Evolutionary conservation across 1,140 invertebrate genomes (phyloP), one percentile per base, ranked within the genome.

Genomic region (Patella vulgata): DNA sequence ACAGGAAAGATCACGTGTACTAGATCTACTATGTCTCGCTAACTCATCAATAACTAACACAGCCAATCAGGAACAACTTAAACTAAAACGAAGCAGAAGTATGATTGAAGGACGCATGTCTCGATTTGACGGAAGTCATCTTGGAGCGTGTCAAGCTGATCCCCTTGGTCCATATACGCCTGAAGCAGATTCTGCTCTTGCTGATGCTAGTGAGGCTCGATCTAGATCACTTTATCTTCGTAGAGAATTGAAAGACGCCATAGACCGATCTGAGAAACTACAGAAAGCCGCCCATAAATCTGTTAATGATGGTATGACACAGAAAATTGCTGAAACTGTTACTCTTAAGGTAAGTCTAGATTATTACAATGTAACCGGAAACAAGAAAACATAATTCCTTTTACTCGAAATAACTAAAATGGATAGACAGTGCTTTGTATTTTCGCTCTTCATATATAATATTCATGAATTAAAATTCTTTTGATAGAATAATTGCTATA

Each of bases 161-260:
- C 77, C 76, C 4, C 65, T 83, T 3, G 82, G 81, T 4, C 68
- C 83, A 6, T 83, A 75, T 68, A 85, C 82, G 9, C 80, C 81
- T 2, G 81, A 84, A 54, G 71, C 68, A 23, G 82, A 84, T 9
- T 57, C 68, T 30, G 71, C 79, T 21, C 60, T 84, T 2, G 62
- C 67, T 9, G 81, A 83, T 50, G 82, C 81, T 0, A 59, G 70
- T 1, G 73, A 79, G 39, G 78, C 79, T 0, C 50, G 79, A 11
- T 46, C 66, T 0, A 61, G 78, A 21, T 77, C 75, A 9, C 74
- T 67, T 11, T 76, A 74, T 43, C 72, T 82, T 11, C 73, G 81
- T 6, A 52, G 59, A 21, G 80, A 82, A 31, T 48, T 75, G 21
- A 71, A 68, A 2, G 71, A 77, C 28, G 56, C 73, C 21, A 81